A percentile compares a stretch with the other conserved stretches of the same genome.
These are phyloP conservation scores for Tipula vernalis DNA, from an alignment of 2,888 invertebrate species.

Conservation along the genomic window DNA sequence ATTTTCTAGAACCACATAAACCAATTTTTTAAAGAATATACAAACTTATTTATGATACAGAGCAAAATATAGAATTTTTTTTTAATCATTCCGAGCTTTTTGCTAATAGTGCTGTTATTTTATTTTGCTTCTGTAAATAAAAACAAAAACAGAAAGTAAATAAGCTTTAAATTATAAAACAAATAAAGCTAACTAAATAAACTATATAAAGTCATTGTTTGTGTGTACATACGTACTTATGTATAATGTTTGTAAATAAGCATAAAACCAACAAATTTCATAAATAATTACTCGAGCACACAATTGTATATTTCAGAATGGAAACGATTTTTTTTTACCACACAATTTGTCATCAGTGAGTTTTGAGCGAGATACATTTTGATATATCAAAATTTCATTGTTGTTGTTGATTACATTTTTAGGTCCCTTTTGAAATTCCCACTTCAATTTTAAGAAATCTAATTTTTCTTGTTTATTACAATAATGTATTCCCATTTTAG, in stretches of 20 bases:
- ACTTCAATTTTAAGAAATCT: background rate
- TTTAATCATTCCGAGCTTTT: background rate
- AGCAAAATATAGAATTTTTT: background rate
- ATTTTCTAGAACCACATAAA: background rate
- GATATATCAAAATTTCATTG: background rate
- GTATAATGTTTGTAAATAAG: background rate
- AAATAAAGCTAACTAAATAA: background rate
- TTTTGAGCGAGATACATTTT: background rate
- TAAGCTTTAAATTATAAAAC: background rate
- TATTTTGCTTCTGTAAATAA: background rate
- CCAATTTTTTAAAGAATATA: background rate
- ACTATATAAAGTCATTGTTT: background rate
- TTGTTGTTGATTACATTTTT: background rate
- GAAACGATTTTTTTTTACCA: background rate
- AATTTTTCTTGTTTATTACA: background rate
- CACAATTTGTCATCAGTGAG: background rate
- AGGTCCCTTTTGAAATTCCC: background rate
- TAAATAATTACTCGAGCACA: background rate
- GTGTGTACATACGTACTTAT: background rate
- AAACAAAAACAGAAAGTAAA: background rate
- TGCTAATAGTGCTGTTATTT: background rate
- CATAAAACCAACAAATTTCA: background rate
- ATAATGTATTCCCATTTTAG: background rate
- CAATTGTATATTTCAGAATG: background rate
- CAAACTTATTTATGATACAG: background rate